Base-by-base conservation (phyloP, 2,113 vertebrate species). In the Tragelaphus strepsiceros region DNA sequence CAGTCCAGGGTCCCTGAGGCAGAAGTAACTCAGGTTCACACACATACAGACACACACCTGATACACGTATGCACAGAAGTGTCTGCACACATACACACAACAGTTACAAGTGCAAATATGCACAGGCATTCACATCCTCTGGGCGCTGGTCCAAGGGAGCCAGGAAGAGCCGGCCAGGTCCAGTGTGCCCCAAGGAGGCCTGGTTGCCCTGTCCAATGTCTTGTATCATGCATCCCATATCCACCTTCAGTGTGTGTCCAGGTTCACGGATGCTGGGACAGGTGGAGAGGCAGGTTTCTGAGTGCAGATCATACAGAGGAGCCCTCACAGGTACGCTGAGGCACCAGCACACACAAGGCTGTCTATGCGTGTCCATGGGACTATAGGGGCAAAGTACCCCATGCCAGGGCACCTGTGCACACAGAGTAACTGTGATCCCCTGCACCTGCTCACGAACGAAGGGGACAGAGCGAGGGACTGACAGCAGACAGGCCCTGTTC, bases 401-500 rank as follows among this genome's bases (percentile, higher is more conserved):
- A 30, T 8, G 19, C 22, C 35, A 30, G 82, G 77, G 62, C 56
- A 53, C 16, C 6, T 13, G 26, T 32, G 74, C 15, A 32, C 80
- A 53, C 46, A 67, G 2, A 26, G 22, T 2, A 58, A 51, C 67
- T 56, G 24, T 64, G 77, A 11, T 49, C 67, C 15, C 19, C n/a
- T 15, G 22, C 64, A 6, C 28, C 83, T 62, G n/a, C 54, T 82
- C 46, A 71, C 24, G 8, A 43, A 28, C 5, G 2, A 82, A 83
- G 22, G 35, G 58, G 51, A 80, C 77, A 78, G 61, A 93, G 46
- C 4, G 71, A 93, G 35, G 54, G n/a, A 28, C 88, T 43, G 80
- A 67, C 10, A 86, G 49, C 58, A 97, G 96, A 78, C 21, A 71
- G 80, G 56, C 43, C 62, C 53, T 28, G 16, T 58, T 96, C 74